Conservation (phyloP, 2,113 vertebrate genomes). For the Motacilla tschutschensis region DNA sequence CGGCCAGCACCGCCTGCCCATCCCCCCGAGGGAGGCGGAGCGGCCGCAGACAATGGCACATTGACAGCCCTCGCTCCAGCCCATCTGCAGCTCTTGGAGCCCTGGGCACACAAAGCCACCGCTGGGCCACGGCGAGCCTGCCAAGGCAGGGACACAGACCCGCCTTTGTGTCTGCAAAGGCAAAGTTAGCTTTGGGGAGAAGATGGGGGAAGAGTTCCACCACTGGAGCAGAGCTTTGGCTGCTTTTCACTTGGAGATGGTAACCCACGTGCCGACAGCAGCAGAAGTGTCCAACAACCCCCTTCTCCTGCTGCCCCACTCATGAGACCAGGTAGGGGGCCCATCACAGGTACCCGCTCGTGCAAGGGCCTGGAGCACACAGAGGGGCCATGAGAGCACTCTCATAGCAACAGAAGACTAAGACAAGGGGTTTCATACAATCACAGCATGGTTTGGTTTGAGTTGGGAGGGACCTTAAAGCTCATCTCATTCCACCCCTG, state of each 20-base stretch:
- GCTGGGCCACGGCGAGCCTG: neutral
- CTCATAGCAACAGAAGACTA: accelerated
- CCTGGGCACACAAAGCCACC: neutral
- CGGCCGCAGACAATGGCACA: neutral
- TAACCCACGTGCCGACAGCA: neutral
- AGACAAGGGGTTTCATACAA: neutral
- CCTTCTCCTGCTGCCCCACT: neutral
- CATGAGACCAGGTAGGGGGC: accelerated
- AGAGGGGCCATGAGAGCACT: accelerated
- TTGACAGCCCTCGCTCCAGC: neutral
- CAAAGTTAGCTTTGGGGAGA: constrained; percentile 17
- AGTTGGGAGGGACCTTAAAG: neutral
- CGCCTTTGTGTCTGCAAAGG: neutral
- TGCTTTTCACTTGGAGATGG: neutral
- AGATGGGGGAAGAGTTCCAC: neutral
- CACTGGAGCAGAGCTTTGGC: neutral
- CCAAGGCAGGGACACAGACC: constrained; percentile 20
- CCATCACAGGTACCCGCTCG: accelerated
- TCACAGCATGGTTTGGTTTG: neutral
- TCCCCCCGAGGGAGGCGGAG: accelerated
- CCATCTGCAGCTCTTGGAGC: neutral
- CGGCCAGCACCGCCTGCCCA: neutral
- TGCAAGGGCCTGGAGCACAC: neutral
- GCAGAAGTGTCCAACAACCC: neutral
- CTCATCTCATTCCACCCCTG: neutral